Evolutionary conservation across 2,888 invertebrate genomes (phyloP), one percentile per base, ranked within the genome.

Genomic region (Chloromyia formosa): DNA sequence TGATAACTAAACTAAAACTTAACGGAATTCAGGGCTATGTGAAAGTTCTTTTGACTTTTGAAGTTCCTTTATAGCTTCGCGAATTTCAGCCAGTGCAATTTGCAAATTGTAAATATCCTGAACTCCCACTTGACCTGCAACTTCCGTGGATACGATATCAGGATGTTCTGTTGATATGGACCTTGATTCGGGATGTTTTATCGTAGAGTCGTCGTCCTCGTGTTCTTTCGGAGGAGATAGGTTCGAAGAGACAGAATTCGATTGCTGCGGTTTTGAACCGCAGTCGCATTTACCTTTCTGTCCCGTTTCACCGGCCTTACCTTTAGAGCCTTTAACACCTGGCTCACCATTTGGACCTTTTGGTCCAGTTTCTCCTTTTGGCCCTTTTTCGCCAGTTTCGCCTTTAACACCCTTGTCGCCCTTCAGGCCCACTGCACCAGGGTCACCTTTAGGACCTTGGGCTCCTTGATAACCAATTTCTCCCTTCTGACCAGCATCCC

Each of bases 51-150:
- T 16, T 9, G 42, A 42, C 0, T 14, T 64, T 14, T 64, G 42
- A 4, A 64, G 4, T 64, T 45, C 66, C 20, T 45, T 23, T 12
- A 68, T 5, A 68, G 45, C 53, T 22, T 68, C 16, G 45, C 66
- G 66, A 49, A 68, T 68, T 14, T 68, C 66, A 4, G 66, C 49
- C 5, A 68, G 23, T 1, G 66, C 66, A 14, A 53, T 5, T 14
- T 68, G 66, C 20, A 68, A 2, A 49, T 23, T 68, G 20, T 4
- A 23, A 12, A 68, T 9, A 23, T 68, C 66, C 18, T 49, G 22
- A 7, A 20, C 58, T n/a, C n/a, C n/a, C n/a, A n/a, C n/a, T n/a
- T n/a, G n/a, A 58, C 7, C 54, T 54, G 16, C 16, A 54, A 54
- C 16, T 54, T 16, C 10, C 5, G 5, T n/a, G 5, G n/a, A 58